Percentiles rank a stretch among this genome's conserved stretches.
Evolutionary conservation across 2,888 invertebrate genomes (phyloP).

Genomic region (Seira ritae): DNA sequence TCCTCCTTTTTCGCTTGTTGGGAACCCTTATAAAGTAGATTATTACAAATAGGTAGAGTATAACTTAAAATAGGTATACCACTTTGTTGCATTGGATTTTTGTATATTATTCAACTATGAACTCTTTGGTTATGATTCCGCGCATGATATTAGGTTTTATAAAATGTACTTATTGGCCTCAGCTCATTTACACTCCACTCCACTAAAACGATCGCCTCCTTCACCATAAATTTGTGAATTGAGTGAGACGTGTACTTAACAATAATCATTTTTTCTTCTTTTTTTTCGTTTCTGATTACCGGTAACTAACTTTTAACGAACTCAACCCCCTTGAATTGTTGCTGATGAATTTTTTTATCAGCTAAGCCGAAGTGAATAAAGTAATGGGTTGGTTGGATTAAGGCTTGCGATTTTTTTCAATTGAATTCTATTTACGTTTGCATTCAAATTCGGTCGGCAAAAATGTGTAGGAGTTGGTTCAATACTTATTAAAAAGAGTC

Average conservation of each 20-base stretch:
- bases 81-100: background rate
- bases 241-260: slow-evolving; percentile 14
- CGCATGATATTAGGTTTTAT: background rate
- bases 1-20: too few relatives aligned
- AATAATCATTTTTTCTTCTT: background rate
- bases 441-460: background rate
- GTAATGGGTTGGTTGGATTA: background rate
- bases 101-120: background rate
- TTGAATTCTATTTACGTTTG: background rate
- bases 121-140: background rate
- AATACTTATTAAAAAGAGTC: slow-evolving; percentile 22
- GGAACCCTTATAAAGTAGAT: too few relatives aligned
- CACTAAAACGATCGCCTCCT: background rate
- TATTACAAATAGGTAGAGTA: too few relatives aligned
- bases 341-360: background rate
- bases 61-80: background rate
- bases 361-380: background rate
- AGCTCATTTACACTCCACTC: slow-evolving; percentile 5
- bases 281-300: slow-evolving; percentile 12
- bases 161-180: slow-evolving; percentile 10
- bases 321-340: slow-evolving; percentile 14
- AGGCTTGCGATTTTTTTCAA: background rate
- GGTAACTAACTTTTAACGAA: slow-evolving; percentile 24
- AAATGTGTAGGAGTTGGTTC: slow-evolving; percentile 21
- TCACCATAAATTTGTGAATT: background rate